A percentile compares a stretch with the other conserved stretches of the same genome.
Evolutionary conservation across 2,888 invertebrate genomes (phyloP).

Genomic region (Lepidonotus clava): DNA sequence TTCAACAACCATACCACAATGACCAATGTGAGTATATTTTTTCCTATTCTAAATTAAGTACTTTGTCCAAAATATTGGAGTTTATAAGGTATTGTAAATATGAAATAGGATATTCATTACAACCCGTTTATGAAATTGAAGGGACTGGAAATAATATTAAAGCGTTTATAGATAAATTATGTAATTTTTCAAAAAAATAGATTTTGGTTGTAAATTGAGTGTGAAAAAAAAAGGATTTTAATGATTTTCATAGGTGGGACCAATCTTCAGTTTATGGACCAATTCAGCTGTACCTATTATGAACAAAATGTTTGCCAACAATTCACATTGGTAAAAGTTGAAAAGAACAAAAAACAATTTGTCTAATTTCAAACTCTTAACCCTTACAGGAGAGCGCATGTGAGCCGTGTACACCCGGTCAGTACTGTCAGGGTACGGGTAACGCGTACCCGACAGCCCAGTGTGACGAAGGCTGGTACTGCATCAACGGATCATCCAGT

Average conservation of each 20-base stretch:
- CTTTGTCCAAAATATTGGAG: no score
- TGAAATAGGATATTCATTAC: slow-evolving; percentile 5
- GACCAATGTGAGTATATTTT: not conserved
- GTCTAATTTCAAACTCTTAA: not conserved
- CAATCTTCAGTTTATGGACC: no score
- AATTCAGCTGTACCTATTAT: no score
- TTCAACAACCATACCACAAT: slow-evolving; percentile 71
- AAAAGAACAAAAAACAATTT: not conserved
- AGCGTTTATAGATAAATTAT: not conserved
- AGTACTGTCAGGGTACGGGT: slow-evolving; percentile 75
- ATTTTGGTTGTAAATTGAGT: no score
- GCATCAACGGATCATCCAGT: slow-evolving; percentile 68
- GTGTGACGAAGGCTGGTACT: slow-evolving; percentile 78
- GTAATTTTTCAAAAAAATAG: not conserved
- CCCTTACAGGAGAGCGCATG: slow-evolving; percentile 65
- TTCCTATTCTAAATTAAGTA: no score
- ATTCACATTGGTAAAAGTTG: not conserved
- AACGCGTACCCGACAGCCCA: slow-evolving; percentile 70
- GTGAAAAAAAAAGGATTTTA: no score
- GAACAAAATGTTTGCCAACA: not conserved
- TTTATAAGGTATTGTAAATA: no score
- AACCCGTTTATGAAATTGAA: slow-evolving; percentile 55
- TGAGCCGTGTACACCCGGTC: slow-evolving; percentile 74
- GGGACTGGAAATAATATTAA: not conserved
- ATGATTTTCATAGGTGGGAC: no score